Evolutionary conservation across 2,797 vertebrate genomes (phyloP), one percentile per base, ranked within the genome.

Genomic region (Erpetoichthys calabaricus): DNA sequence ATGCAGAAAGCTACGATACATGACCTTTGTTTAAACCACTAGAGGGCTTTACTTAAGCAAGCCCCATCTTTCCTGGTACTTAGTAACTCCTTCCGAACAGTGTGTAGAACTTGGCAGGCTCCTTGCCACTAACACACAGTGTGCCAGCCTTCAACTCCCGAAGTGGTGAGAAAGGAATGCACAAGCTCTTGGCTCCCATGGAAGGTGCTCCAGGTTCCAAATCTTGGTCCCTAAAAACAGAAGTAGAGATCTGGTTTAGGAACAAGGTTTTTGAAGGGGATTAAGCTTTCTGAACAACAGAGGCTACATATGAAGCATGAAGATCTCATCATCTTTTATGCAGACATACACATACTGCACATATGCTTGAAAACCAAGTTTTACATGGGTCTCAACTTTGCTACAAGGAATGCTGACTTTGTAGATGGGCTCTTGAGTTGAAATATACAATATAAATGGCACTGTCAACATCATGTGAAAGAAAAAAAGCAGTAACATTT

Each of bases 131-230:
- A 66, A 98, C 62, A 2, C 95, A 98, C 73, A 72, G 77, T 67
- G 89, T 80, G 55, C 89, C 91, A 0, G 72, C 63, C 59, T 89
- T 83, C 63, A 97, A 84, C 41, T 75, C 76, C 67, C 78, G 59
- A 50, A 98, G 84, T 6, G 96, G 92, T 4, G 84, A 73, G 75
- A 99, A 99, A 61, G 95, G 94, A 73, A 97, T 96, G 64, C 96
- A 99, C 45, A 98, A 86, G 65, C 94, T 94, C 76, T 98, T 99
- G 9, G 95, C 95, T 64, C 96, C 96, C 95, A 98, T 97, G 56
- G 95, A 97, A 0, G 96, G 94, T 45, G 94, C 92, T 4, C 96
- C 94, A 51, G 92, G 90, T 67, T 98, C 95, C 62, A 94, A 78
- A 69, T 98, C 96, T 80, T 98, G 92, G 82, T 99, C 95, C 84